These are phyloP conservation scores for Basileuterus tristriatus DNA, from an alignment of 2,797 vertebrate genomes.

Conservation along the genomic window DNA sequence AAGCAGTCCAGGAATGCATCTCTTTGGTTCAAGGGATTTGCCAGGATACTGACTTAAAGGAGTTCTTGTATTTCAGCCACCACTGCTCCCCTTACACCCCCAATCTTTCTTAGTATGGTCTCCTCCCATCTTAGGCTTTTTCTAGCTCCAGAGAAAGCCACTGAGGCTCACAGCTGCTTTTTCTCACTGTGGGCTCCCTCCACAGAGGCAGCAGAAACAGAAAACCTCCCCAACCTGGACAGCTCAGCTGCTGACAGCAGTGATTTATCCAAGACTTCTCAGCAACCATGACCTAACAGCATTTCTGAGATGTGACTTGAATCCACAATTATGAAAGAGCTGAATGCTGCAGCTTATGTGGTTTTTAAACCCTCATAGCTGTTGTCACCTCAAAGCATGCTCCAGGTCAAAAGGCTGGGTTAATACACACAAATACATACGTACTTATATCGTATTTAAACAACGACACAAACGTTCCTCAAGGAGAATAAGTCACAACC, in stretches of 20 bases:
- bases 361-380: neutral
- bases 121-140: neutral
- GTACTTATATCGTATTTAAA: neutral
- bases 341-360: neutral
- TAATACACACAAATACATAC: neutral
- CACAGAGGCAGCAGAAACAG: neutral
- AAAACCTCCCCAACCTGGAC: neutral
- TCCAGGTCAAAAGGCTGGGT: neutral
- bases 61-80: neutral
- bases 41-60: neutral
- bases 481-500: neutral
- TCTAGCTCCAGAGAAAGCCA: neutral
- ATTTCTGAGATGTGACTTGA: neutral
- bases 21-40: neutral
- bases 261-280: neutral
- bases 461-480: neutral
- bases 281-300: neutral
- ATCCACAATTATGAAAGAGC: neutral
- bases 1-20: neutral
- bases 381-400: neutral
- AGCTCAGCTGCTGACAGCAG: neutral
- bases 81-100: neutral
- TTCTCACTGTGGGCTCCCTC: neutral
- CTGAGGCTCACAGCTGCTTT: neutral
- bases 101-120: neutral